A percentile compares a stretch with the other conserved stretches of the same genome.
phyloP scores from a whole-genome alignment of 2,113 vertebrate species.

The Percina caprodes region DNA sequence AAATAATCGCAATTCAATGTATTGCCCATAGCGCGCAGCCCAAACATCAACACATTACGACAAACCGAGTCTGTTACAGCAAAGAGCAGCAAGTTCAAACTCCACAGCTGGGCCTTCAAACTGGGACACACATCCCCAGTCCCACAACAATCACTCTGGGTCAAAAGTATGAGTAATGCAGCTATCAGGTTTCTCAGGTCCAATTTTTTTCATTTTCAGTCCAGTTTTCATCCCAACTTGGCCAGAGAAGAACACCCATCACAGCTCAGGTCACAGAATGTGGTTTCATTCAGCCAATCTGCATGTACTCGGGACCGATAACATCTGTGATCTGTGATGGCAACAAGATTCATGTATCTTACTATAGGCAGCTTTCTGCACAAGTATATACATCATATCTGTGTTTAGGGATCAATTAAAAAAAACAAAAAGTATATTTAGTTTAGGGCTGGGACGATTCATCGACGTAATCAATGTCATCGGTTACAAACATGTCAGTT shows the following conservation, averaged over 20 bases:
- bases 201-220: slow-evolving; percentile 46
- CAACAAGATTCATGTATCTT: neutral
- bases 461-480: too few species aligned
- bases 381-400: neutral
- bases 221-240: slow-evolving; percentile 64
- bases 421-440: neutral
- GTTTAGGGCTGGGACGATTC: too few species aligned
- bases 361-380: neutral
- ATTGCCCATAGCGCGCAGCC: too few species aligned
- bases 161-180: slow-evolving; percentile 57
- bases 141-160: slow-evolving; percentile 29
- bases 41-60: neutral
- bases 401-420: neutral
- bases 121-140: neutral
- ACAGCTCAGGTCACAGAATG: slow-evolving; percentile 23
- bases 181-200: slow-evolving; percentile 37
- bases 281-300: neutral
- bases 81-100: neutral
- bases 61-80: neutral
- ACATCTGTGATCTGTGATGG: slow-evolving; percentile 34
- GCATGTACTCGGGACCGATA: neutral
- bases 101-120: neutral
- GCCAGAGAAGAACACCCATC: slow-evolving; percentile 25
- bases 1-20: too few species aligned
- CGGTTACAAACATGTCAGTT: too few species aligned